These are phyloP conservation scores for Chlamydotis undulata DNA, from an alignment of 2,113 vertebrate genomes.

Conservation along the genomic window DNA sequence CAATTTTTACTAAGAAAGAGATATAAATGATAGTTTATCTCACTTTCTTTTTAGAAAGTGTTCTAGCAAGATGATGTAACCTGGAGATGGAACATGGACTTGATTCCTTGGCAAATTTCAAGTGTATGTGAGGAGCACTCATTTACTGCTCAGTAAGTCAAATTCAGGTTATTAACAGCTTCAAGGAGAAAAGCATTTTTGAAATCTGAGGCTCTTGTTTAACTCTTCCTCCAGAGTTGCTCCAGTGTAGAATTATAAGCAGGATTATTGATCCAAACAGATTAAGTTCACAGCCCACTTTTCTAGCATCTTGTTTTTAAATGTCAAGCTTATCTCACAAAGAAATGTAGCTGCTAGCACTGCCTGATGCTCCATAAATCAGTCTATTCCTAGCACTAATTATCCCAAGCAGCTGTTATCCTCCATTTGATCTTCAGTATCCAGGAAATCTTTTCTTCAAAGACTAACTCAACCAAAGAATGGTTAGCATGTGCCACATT, in stretches of 20 bases:
- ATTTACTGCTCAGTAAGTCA: neutral
- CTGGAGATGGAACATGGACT: neutral
- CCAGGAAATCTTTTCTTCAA: conserved; percentile 55
- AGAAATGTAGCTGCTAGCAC: neutral
- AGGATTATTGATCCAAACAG: conserved; percentile 1
- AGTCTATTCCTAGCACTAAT: conserved; percentile 53
- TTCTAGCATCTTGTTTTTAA: conserved; percentile 45
- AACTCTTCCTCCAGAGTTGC: neutral
- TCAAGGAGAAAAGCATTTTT: neutral
- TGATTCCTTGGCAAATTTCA: neutral
- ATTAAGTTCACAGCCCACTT: conserved; percentile 4
- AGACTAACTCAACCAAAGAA: conserved; percentile 13
- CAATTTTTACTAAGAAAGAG: neutral
- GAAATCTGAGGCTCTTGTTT: neutral
- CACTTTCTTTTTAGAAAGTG: neutral
- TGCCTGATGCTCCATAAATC: conserved; percentile 56
- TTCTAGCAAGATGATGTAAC: neutral
- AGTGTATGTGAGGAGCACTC: neutral
- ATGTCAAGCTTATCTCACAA: conserved; percentile 21
- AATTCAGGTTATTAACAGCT: neutral
- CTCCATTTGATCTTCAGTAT: conserved; percentile 38
- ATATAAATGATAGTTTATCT: neutral
- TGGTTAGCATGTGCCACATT: neutral
- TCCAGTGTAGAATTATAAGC: neutral
- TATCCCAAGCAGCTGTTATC: conserved; percentile 39